A percentile compares a stretch with the other conserved stretches of the same genome.
phyloP scores from a whole-genome alignment of 2,888 invertebrate genomes.

The Eristalis tenax region DNA sequence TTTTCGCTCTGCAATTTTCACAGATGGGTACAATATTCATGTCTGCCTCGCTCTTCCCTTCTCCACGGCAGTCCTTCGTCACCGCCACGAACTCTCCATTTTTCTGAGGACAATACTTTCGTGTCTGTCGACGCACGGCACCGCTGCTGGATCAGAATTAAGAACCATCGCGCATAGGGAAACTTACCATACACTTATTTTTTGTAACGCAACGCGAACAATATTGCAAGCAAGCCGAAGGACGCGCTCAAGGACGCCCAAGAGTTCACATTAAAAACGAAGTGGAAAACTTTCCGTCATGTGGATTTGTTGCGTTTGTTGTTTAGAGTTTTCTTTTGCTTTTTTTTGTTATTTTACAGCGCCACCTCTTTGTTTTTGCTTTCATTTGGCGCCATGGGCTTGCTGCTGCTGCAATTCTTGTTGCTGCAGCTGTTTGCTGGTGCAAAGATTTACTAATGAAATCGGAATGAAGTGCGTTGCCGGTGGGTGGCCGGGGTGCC shows the following conservation, averaged over 20 bases:
- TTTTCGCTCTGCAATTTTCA: conserved; percentile 57
- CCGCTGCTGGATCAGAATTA: conserved; percentile 41
- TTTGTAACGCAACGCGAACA: conserved; percentile 34
- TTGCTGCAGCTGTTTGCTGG: conserved; percentile 37
- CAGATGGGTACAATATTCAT: conserved; percentile 66
- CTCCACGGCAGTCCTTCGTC: not conserved
- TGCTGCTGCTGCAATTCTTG: conserved; percentile 1
- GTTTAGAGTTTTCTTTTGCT: not conserved
- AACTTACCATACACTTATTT: conserved; percentile 8
- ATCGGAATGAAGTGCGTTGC: conserved; percentile 50
- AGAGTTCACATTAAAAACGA: conserved; percentile 47
- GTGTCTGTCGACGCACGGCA: not conserved
- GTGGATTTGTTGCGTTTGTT: not conserved
- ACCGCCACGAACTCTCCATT: not conserved
- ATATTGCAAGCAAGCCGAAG: conserved; percentile 38
- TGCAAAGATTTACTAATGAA: conserved; percentile 53
- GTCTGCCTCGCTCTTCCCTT: not conserved
- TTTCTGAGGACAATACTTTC: not conserved
- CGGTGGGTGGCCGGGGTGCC: not conserved
- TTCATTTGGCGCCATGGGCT: conserved; percentile 17
- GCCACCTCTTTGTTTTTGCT: not conserved
- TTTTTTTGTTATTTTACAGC: conserved; percentile 16
- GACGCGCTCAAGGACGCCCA: conserved; percentile 34
- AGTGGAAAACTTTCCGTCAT: conserved; percentile 50
- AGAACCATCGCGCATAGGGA: conserved; percentile 5